Percentiles rank a stretch among this genome's conserved stretches.
phyloP scores from a whole-genome alignment of 2,113 vertebrate genomes.

The Ginglymostoma cirratum region DNA sequence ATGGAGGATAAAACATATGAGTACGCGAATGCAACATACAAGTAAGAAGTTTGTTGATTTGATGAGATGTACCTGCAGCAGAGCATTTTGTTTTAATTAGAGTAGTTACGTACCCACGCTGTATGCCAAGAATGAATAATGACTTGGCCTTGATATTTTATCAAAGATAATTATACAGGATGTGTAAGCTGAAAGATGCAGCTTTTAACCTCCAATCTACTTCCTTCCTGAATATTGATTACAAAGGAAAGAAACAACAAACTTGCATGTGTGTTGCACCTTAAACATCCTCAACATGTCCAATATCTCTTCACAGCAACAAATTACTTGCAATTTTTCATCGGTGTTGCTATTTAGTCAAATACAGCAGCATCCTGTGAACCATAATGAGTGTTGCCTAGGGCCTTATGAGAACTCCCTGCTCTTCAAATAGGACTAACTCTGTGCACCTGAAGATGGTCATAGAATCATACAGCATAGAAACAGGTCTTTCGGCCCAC shows the following conservation, averaged over 20 bases:
- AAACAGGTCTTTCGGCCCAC: no score
- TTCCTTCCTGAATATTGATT: background rate
- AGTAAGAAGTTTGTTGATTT: background rate
- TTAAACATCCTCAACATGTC: background rate
- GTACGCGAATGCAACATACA: background rate
- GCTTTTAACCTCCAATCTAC: background rate
- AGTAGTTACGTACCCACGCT: background rate
- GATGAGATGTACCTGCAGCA: background rate
- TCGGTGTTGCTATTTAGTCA: background rate
- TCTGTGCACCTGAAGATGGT: background rate
- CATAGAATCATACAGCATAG: no score
- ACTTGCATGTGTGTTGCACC: background rate
- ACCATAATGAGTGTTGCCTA: background rate
- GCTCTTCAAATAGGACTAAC: no score
- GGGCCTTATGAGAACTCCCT: background rate
- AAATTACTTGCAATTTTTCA: background rate
- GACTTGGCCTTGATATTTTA: background rate
- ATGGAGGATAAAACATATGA: background rate
- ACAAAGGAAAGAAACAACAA: background rate
- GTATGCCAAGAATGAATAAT: background rate
- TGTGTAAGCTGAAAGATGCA: slow-evolving; percentile 10
- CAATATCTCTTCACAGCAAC: background rate
- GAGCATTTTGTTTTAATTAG: background rate
- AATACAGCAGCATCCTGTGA: background rate
- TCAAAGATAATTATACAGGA: background rate